phyloP scores from a whole-genome alignment of 2,797 vertebrate genomes.

The Paratrypauchen microcephalus region DNA sequence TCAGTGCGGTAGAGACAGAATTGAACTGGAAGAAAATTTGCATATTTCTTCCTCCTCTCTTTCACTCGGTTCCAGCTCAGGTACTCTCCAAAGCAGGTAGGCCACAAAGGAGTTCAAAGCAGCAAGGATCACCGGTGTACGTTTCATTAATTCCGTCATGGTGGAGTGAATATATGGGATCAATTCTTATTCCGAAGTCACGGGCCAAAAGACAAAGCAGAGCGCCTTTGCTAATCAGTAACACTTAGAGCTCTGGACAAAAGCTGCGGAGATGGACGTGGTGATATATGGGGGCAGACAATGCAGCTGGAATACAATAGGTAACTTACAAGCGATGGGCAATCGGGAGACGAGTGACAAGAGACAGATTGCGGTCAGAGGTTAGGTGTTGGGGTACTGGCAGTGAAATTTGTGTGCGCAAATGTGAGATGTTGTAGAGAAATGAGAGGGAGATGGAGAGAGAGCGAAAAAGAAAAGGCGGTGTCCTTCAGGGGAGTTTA shows the following conservation, averaged over 20 bases:
- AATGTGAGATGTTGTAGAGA: slow-evolving; percentile 11
- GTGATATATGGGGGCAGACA: slow-evolving; percentile 18
- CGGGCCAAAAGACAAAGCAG: slow-evolving; percentile 22
- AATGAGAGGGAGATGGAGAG: slow-evolving; percentile 23
- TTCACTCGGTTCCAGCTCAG: slow-evolving; percentile 48
- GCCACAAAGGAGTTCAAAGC: slow-evolving; percentile 50
- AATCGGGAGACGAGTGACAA: slow-evolving; percentile 36
- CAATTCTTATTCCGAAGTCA: slow-evolving; percentile 37
- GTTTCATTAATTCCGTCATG: slow-evolving; percentile 53
- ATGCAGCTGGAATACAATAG: slow-evolving; percentile 17
- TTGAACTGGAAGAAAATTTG: slow-evolving; percentile 26
- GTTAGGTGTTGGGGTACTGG: slow-evolving; percentile 21
- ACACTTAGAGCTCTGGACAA: slow-evolving; percentile 9
- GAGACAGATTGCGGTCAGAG: slow-evolving; percentile 64
- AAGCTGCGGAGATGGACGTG: slow-evolving; percentile 20
- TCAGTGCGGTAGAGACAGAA: neutral
- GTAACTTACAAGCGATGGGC: slow-evolving; percentile 25
- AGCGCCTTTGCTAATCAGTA: slow-evolving; percentile 19
- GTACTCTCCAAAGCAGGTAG: slow-evolving; percentile 39
- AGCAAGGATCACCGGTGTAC: slow-evolving; percentile 58
- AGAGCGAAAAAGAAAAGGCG: slow-evolving; percentile 40
- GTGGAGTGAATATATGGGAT: slow-evolving; percentile 35
- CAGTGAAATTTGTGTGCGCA: neutral
- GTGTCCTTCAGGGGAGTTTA: slow-evolving; percentile 25
- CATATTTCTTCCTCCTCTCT: slow-evolving; percentile 29